Evolutionary conservation across 2,113 vertebrate genomes (phyloP).

Genomic region (Rana temporaria): DNA sequence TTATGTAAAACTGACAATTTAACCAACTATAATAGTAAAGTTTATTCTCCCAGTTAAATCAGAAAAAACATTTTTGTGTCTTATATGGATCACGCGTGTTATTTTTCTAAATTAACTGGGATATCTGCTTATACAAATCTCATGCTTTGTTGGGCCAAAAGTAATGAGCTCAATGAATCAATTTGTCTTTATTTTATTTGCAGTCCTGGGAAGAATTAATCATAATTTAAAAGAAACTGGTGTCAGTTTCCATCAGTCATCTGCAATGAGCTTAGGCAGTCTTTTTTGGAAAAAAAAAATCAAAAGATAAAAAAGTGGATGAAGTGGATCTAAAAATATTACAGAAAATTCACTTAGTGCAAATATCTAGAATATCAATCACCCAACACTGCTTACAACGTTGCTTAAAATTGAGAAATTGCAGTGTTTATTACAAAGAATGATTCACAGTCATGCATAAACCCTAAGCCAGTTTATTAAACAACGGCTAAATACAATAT

Average conservation of each 20-base stretch:
- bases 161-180: conserved; percentile 59
- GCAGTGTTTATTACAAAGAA: neutral
- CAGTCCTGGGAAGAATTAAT: conserved; percentile 58
- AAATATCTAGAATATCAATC: conserved; percentile 25
- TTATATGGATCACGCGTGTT: conserved; percentile 37
- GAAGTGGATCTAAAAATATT: conserved; percentile 45
- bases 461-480: too few species aligned
- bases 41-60: conserved; percentile 38
- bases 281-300: conserved; percentile 44
- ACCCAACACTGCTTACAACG: neutral
- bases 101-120: conserved; percentile 58
- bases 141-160: conserved; percentile 59
- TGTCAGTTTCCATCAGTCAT: conserved; percentile 38
- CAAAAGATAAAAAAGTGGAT: conserved; percentile 41
- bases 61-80: conserved; percentile 21
- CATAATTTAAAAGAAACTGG: conserved; percentile 58
- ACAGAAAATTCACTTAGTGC: conserved; percentile 24
- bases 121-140: conserved; percentile 60
- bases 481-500: too few species aligned
- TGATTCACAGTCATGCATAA: neutral
- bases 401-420: neutral
- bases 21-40: conserved; percentile 6
- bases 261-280: conserved; percentile 45
- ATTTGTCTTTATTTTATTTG: conserved; percentile 59
- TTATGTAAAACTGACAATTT: conserved; percentile 11